Base-by-base conservation (phyloP, 2,113 vertebrate genomes). In the Nibea coibor region DNA sequence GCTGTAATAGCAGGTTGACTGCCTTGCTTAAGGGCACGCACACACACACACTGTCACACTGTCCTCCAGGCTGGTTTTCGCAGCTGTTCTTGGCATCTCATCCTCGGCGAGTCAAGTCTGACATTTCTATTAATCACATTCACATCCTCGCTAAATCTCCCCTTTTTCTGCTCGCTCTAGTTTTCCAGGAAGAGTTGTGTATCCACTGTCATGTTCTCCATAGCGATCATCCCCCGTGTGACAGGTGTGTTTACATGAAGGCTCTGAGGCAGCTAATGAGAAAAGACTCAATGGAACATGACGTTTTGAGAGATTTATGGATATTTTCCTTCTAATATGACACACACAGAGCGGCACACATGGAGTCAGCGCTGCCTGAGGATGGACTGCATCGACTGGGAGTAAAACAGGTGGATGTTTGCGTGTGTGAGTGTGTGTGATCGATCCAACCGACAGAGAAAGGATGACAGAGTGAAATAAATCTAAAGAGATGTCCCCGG, bases 261-360 rank as follows among this genome's bases (percentile, higher is more conserved):
- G 61, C 54, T 80, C 70, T 14, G 31, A 81, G 67, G 73, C 66
- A 62, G 72, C 72, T 70, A 85, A 89, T 77, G 63, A 83, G 74
- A 72, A 22, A 65, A 61, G 78, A 78, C 82, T 88, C 71, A 59
- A 26, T 56, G 83, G 82, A 88, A 83, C 80, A 63, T 81, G 78
- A 78, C 43, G 56, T 54, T 78, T 75, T 62, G 54, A 80, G 74
- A 87, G 83, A 86, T 82, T 89, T 89, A 75, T 88, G 75, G 54
- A 59, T 57, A 35, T 78, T 87, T 89, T 76, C 58, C 78, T 48
- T 61, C 4, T 9, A 53, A 65, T 31, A 59, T 53, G 73, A 59
- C 82, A 71, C 62, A 56, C 28, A 47, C 48, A 63, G 1, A 17
- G 57, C 3, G 26, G 48, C 42, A 63, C 1, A 15, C 10, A 19